Percentiles rank a stretch among this genome's conserved stretches.
These are phyloP conservation scores for Bostrychus sinensis DNA, from an alignment of 2,113 vertebrate species.

Conservation along the genomic window DNA sequence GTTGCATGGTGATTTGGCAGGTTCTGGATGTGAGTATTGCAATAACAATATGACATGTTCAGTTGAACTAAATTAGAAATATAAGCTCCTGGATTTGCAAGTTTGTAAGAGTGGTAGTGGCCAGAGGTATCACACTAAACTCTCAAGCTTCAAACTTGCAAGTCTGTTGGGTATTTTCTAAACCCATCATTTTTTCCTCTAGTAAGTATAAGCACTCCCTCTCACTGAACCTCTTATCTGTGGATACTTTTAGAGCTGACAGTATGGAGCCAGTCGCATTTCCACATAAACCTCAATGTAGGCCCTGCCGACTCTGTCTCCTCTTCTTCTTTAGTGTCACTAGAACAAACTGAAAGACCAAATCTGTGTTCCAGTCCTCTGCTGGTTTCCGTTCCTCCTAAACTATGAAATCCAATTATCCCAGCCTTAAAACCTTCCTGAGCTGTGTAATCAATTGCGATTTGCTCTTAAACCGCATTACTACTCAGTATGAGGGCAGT, in stretches of 20 bases:
- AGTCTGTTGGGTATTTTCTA: no score
- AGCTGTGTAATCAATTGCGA: conserved; percentile 20
- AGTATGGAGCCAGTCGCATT: background rate
- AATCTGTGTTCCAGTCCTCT: background rate
- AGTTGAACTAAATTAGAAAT: no score
- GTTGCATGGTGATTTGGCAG: no score
- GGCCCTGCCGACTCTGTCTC: background rate
- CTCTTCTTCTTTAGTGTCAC: background rate
- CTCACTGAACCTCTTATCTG: conserved; percentile 4
- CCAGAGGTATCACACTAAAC: no score
- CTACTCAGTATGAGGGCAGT: background rate
- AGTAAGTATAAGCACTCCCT: background rate
- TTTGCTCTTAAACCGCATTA: conserved; percentile 29
- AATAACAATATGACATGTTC: no score
- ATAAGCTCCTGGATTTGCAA: no score
- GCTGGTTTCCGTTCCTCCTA: conserved; percentile 20
- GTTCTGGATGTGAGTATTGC: no score
- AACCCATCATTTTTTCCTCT: background rate
- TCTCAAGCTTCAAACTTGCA: no score
- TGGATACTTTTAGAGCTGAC: background rate
- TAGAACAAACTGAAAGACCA: background rate
- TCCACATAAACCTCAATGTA: conserved; percentile 2
- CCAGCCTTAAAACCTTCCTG: conserved; percentile 23
- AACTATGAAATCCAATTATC: conserved; percentile 45
- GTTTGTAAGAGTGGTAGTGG: no score